Base-by-base conservation (phyloP, 2,888 invertebrate species). In the Sarcophaga variegata region DNA sequence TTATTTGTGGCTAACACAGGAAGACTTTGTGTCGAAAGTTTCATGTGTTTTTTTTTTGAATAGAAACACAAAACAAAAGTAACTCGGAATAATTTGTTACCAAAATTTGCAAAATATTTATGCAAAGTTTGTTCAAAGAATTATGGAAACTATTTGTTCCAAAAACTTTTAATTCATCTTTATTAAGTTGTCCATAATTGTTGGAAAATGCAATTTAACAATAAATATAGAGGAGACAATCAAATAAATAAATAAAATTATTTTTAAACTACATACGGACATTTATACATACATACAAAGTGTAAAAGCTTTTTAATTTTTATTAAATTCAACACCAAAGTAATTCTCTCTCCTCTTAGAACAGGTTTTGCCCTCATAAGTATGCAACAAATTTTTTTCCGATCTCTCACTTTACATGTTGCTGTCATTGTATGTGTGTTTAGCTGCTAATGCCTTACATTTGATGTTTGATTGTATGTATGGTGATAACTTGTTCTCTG, bases 1-100 rank as follows among this genome's bases (percentile, higher is more conserved):
- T 60, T 59, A 67, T 78, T 76, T 66, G 27, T 5, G 49, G 25
- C 2, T 69, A 54, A 27, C 12, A 54, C n/a, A 70, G 20, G n/a
- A 62, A 62, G 62, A 62, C 27, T 70, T 70, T 14, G 14, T 60
- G n/a, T 20, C 2, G n/a, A 22, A 77, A 77, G 22, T 8, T 67
- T 45, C 20, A 20, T 22, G 4, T 0, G 8, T 8, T 54, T 14
- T 54, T 14, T 8, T 14, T 54, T 54, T 14, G 12, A 54, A 54
- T 17, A 54, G 54, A 14, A 17, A 54, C 4, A 54, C 12, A 54
- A 54, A 14, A 54, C 4, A 54, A 54, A 54, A 12, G 5, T 14
- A 14, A 54, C 54, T 14, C 3, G 17, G 54, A 54, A 54, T 54
- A 54, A 14, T 17, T 54, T 54, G 12, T 17, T 54, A 54, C 54